Base-by-base conservation (phyloP, 2,888 invertebrate species). In the Hybos culiciformis region DNA sequence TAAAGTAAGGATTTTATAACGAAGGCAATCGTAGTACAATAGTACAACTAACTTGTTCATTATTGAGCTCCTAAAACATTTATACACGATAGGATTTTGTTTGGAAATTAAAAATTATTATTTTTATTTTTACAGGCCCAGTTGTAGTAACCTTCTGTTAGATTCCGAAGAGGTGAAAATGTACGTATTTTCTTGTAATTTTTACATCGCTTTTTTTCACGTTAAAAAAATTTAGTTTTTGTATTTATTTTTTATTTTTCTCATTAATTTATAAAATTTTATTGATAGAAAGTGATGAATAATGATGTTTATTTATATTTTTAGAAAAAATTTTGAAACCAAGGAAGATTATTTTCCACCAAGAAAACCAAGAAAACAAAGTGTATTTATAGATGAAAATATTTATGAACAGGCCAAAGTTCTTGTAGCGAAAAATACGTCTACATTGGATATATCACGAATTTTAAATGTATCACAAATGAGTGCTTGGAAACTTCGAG, bases 401-500 rank as follows among this genome's bases (percentile, higher is more conserved):
- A 65, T 63, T 44, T 65, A 64, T 45, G 61, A 58, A 23, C 23
- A 37, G 37, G 64, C 65, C 42, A 65, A 65, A 48, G 47, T 58
- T 48, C 45, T 64, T 40, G 63, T 64, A 40, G 59, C 58, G 4
- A 62, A 64, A 48, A 62, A 62, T 46, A 53, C 61, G 15, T 61
- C 64, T 26, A 65, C 64, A 21, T 62, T 64, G 62, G 65, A 64
- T 50, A 62, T 64, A 19, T 64, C 65, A 1, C 54, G 62, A n/a
- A 59, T 60, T 3, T 43, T 64, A 15, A 63, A 64, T 47, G 63
- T 64, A 17, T 64, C 64, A 5, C 66, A 64, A 49, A 64, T 64
- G 65, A 64, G 64, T 19, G 64, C 64, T 31, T 64, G 64, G 64
- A 65, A 65, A 50, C 52, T 64, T 42, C 57, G 65, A 15, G 66